A percentile compares a stretch with the other conserved stretches of the same genome.
phyloP scores from a whole-genome alignment of 2,888 invertebrate species.

The Dorcus hopei region DNA sequence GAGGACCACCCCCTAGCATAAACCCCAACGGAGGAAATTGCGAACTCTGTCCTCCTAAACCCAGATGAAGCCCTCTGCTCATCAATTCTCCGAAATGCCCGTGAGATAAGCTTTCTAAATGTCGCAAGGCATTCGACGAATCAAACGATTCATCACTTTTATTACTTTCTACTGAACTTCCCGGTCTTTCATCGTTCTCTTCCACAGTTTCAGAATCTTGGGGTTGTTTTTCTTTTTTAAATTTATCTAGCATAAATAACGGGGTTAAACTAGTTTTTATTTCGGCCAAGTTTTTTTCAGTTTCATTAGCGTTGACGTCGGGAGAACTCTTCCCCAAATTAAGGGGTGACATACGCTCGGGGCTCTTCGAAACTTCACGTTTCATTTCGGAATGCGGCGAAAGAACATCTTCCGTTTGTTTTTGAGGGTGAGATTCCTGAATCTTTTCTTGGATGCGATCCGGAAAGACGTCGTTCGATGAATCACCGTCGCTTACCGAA shows the following conservation, averaged over 20 bases:
- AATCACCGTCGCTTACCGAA: constrained; percentile 59
- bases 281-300: constrained; percentile 40
- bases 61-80: constrained; percentile 46
- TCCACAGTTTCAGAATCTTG: constrained; percentile 43
- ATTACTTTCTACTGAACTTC: constrained; percentile 56
- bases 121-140: constrained; percentile 68
- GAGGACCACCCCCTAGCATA: constrained; percentile 56
- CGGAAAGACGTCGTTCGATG: constrained; percentile 55
- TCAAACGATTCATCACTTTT: constrained; percentile 60
- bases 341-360: constrained; percentile 41
- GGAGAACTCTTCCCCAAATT: constrained; percentile 51
- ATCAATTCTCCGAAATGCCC: constrained; percentile 65
- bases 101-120: constrained; percentile 76
- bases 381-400: neutral
- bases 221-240: constrained; percentile 46
- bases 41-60: constrained; percentile 43
- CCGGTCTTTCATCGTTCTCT: constrained; percentile 48
- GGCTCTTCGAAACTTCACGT: constrained; percentile 17
- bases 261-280: constrained; percentile 49
- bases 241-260: constrained; percentile 45
- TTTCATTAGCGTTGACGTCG: constrained; percentile 49
- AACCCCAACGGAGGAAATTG: constrained; percentile 51
- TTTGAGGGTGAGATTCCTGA: neutral
- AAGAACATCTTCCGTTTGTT: constrained; percentile 1
- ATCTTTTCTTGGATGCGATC: neutral